These are phyloP conservation scores for Subacronicta megacephala DNA, from an alignment of 2,888 invertebrate species.

Conservation along the genomic window DNA sequence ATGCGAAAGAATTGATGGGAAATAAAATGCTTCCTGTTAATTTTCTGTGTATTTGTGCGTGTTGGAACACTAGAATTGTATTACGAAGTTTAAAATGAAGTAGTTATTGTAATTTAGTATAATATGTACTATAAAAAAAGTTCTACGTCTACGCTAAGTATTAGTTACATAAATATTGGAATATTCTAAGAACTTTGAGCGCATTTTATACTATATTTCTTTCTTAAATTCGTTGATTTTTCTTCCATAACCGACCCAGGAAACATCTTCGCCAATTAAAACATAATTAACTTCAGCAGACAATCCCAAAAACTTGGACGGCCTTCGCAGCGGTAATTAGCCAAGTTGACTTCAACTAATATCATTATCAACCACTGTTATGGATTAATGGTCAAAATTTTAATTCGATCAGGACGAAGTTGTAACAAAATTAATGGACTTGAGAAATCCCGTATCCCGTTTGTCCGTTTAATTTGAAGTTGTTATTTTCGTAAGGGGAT, in stretches of 20 bases:
- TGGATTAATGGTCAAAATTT: constrained; percentile 54
- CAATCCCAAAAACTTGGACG: constrained; percentile 32
- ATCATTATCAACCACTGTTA: constrained; percentile 47
- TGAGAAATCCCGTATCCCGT: constrained; percentile 22
- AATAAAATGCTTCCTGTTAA: constrained; percentile 21
- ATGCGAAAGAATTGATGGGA: constrained; percentile 26
- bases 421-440: constrained; percentile 50
- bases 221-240: neutral
- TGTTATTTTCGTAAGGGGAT: constrained; percentile 29
- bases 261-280: constrained; percentile 47
- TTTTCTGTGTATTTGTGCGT: constrained; percentile 6
- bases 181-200: neutral
- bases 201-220: neutral
- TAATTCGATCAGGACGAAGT: constrained; percentile 45
- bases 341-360: constrained; percentile 47
- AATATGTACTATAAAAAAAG: constrained; percentile 29
- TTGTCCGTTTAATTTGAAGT: constrained; percentile 42
- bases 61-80: constrained; percentile 17
- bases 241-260: constrained; percentile 29
- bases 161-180: constrained; percentile 10
- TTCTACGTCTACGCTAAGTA: constrained; percentile 19
- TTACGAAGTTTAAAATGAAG: constrained; percentile 35
- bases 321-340: constrained; percentile 49
- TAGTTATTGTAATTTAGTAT: constrained; percentile 10
- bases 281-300: constrained; percentile 47